A percentile compares a stretch with the other conserved stretches of the same genome.
Evolutionary conservation across 2,113 vertebrate species (phyloP).

Genomic region (Colistium nudipinnis): DNA sequence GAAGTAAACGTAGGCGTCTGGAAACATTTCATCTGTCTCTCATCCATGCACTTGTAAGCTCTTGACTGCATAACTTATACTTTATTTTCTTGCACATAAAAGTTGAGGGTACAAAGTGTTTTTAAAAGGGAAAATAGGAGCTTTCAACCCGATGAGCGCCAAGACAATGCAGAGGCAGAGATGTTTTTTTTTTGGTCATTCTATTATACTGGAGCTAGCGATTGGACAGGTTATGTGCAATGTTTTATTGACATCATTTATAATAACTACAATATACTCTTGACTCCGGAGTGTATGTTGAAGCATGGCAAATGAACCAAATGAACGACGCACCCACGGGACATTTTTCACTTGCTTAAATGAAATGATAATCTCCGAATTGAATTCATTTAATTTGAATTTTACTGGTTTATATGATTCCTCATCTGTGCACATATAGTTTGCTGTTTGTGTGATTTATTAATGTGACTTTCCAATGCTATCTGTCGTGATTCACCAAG

Average conservation of each 20-base stretch:
- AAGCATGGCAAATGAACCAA: too few species aligned
- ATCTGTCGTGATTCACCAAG: background rate
- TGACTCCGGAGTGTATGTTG: too few species aligned
- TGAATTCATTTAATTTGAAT: too few species aligned
- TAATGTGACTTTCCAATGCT: background rate
- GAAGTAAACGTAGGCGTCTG: slow-evolving; percentile 13
- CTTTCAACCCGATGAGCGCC: too few species aligned
- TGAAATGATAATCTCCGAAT: too few species aligned
- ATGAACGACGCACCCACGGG: too few species aligned
- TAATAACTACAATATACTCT: too few species aligned
- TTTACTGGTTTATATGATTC: too few species aligned
- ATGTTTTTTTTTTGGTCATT: background rate
- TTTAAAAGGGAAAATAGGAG: background rate
- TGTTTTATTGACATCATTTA: background rate
- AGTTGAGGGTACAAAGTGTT: background rate
- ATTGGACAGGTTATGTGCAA: background rate
- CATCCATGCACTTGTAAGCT: background rate
- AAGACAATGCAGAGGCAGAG: background rate
- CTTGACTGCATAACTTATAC: background rate
- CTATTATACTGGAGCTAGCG: background rate
- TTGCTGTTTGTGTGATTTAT: too few species aligned
- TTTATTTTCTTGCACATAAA: background rate
- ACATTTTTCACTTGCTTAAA: too few species aligned
- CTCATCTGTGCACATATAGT: background rate
- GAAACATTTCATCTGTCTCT: slow-evolving; percentile 10